Evolutionary conservation across 64 coral and sea anemone species (phyloP).

Genomic region (Cladopsammia gracilis): DNA sequence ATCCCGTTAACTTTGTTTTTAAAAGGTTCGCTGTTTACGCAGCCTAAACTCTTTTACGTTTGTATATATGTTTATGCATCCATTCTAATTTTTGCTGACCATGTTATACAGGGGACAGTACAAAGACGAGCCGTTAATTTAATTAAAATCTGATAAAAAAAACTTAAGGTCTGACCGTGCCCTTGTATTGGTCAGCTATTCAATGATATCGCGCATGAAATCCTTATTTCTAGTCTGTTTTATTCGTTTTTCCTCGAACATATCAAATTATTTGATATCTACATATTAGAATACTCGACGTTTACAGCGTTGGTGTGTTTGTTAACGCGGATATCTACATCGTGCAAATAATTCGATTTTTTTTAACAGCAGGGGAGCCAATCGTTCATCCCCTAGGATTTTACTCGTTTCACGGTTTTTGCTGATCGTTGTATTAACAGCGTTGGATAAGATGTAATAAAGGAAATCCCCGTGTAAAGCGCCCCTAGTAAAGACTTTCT

Average conservation of each 20-base stretch:
- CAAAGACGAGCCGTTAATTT: background rate
- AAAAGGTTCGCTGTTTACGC: background rate
- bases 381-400: background rate
- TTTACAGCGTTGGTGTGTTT: too few species aligned
- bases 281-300: too few species aligned
- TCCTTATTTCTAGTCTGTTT: background rate
- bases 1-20: conserved; percentile 31
- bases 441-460: background rate
- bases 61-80: background rate
- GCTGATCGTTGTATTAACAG: background rate
- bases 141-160: conserved; percentile 39
- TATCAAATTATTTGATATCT: background rate
- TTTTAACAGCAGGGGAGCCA: conserved; percentile 7
- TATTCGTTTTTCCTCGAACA: background rate
- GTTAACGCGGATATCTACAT: background rate
- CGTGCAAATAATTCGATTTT: background rate
- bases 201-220: background rate
- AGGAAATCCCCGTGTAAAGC: background rate
- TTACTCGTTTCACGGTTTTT: background rate
- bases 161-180: background rate
- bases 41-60: background rate
- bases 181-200: background rate
- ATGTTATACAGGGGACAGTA: background rate
- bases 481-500: background rate
- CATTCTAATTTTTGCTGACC: conserved; percentile 22